Evolutionary conservation across 1,140 invertebrate species (phyloP).

Genomic region (Zaprionus taronus): DNA sequence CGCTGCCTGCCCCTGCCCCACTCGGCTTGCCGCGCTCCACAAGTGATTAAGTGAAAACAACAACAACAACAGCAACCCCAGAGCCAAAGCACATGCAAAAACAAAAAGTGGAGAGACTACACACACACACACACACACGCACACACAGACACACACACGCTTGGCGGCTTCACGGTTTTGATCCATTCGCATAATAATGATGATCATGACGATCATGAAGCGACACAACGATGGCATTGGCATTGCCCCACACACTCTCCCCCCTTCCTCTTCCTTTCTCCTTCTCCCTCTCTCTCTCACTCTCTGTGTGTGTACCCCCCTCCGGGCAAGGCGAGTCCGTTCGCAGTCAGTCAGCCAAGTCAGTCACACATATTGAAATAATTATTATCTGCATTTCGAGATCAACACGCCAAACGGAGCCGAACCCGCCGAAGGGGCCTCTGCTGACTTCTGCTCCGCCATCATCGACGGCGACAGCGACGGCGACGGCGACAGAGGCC

Average conservation of each 20-base stretch:
- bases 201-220: conserved; percentile 73
- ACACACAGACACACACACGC: conserved; percentile 12
- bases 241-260: conserved; percentile 46
- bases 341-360: conserved; percentile 62
- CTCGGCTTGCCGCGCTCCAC: conserved; percentile 51
- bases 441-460: conserved; percentile 9
- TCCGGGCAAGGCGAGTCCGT: background rate
- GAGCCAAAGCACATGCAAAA: conserved; percentile 61
- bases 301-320: background rate
- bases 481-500: conserved; percentile 4
- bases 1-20: conserved; percentile 26
- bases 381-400: conserved; percentile 84
- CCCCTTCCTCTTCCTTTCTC: background rate
- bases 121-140: background rate
- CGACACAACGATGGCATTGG: conserved; percentile 69
- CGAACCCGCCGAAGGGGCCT: conserved; percentile 25
- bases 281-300: background rate
- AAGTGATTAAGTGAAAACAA: conserved; percentile 79
- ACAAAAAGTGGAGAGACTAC: conserved; percentile 31
- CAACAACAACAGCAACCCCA: conserved; percentile 47
- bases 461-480: conserved; percentile 7
- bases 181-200: conserved; percentile 80
- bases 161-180: conserved; percentile 76
- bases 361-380: conserved; percentile 84
- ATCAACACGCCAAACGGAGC: conserved; percentile 71